phyloP scores from a whole-genome alignment of 2,113 vertebrate genomes.

The Suricata suricatta region DNA sequence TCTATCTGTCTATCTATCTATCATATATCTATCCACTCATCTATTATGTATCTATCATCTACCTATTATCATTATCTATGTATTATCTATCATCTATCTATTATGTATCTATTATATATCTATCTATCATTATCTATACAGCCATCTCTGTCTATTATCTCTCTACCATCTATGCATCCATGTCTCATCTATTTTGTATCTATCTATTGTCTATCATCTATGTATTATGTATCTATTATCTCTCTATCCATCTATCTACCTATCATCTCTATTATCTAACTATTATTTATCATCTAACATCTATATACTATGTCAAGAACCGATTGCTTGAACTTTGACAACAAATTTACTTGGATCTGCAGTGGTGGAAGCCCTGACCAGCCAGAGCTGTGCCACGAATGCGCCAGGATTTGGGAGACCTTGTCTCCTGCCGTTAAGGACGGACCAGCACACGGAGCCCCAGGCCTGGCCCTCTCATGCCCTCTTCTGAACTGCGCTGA shows the following conservation, averaged over 20 bases:
- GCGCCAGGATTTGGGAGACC: neutral
- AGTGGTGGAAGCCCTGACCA: neutral
- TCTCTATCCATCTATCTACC: too few relatives aligned
- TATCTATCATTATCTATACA: neutral
- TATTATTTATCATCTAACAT: neutral
- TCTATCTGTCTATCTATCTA: too few relatives aligned
- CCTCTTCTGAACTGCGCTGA: neutral
- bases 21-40: too few relatives aligned
- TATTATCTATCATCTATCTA: too few relatives aligned
- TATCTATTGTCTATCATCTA: neutral
- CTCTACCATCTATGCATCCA: too few relatives aligned
- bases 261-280: neutral
- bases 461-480: neutral
- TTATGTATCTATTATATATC: too few relatives aligned
- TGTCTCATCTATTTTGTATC: neutral
- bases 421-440: neutral
- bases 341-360: neutral
- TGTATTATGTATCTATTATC: neutral
- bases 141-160: too few relatives aligned
- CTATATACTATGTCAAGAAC: neutral
- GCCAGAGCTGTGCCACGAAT: neutral
- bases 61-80: too few relatives aligned
- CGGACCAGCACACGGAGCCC: rapidly evolving
- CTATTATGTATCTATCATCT: too few relatives aligned
- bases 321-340: neutral